Evolutionary conservation across 2,113 vertebrate species (phyloP).

Genomic region (Dipodomys merriami): DNA sequence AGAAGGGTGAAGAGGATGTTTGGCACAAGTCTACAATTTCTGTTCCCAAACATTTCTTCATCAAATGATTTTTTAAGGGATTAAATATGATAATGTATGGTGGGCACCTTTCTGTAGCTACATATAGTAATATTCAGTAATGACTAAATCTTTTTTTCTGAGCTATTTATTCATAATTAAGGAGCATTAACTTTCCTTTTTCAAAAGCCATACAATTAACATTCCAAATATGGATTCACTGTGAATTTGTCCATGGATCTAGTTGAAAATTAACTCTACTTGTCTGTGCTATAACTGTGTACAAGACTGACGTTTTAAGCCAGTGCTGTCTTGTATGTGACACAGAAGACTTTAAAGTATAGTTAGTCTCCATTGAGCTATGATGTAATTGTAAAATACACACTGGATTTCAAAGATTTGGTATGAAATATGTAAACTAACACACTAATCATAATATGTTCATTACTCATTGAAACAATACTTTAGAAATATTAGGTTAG

Average conservation of each 20-base stretch:
- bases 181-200: not conserved
- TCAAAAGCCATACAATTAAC: not conserved
- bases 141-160: not conserved
- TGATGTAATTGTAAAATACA: not conserved
- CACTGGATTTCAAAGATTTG: not conserved
- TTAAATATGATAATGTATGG: not conserved
- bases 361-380: not conserved
- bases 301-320: not conserved
- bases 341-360: not conserved
- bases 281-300: not conserved
- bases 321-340: not conserved
- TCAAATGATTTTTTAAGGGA: not conserved
- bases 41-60: not conserved
- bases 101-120: not conserved
- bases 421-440: not conserved
- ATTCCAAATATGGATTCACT: not conserved
- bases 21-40: not conserved
- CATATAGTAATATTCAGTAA: not conserved
- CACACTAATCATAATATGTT: not conserved
- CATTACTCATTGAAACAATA: slow-evolving; percentile 4
- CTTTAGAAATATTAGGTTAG: slow-evolving; percentile 6
- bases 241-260: not conserved
- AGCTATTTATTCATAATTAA: slow-evolving; percentile 2
- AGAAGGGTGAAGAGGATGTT: not conserved
- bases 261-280: not conserved